Evolutionary conservation across 2,113 vertebrate genomes (phyloP).

Genomic region (Leuciscus idus): DNA sequence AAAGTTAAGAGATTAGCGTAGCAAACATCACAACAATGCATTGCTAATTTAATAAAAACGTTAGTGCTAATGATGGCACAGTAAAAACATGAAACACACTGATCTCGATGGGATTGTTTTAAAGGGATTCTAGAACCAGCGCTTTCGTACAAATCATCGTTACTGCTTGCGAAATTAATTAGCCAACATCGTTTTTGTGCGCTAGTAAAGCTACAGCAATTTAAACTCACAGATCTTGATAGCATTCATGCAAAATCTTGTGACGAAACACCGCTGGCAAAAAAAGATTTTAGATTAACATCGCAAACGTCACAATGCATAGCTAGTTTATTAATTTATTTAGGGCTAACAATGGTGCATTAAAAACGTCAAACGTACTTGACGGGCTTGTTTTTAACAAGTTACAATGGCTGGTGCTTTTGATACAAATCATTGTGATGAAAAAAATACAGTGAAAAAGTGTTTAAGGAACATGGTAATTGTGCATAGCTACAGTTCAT

Average conservation of each 20-base stretch:
- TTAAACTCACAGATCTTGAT: background rate
- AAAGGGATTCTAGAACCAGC: background rate
- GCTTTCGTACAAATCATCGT: too few relatives aligned
- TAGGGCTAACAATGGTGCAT: background rate
- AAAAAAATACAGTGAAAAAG: background rate
- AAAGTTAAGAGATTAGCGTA: background rate
- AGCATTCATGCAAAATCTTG: background rate
- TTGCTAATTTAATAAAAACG: background rate
- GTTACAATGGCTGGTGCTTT: conserved; percentile 38
- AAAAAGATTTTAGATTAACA: background rate
- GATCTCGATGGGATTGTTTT: background rate
- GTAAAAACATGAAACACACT: background rate
- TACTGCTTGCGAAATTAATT: too few relatives aligned
- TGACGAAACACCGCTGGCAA: too few relatives aligned
- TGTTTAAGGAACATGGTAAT: conserved; percentile 37
- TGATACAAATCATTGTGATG: conserved; percentile 11
- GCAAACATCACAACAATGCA: background rate
- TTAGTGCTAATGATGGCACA: background rate
- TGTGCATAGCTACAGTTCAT: conserved; percentile 53
- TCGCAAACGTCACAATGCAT: background rate
- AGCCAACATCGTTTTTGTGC: too few relatives aligned
- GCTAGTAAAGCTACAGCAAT: background rate
- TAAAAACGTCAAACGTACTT: background rate
- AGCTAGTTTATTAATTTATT: background rate
- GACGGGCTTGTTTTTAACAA: background rate